Percentiles rank a stretch among this genome's conserved stretches.
Evolutionary conservation across 2,888 invertebrate genomes (phyloP).

Genomic region (Branchellion lobata): DNA sequence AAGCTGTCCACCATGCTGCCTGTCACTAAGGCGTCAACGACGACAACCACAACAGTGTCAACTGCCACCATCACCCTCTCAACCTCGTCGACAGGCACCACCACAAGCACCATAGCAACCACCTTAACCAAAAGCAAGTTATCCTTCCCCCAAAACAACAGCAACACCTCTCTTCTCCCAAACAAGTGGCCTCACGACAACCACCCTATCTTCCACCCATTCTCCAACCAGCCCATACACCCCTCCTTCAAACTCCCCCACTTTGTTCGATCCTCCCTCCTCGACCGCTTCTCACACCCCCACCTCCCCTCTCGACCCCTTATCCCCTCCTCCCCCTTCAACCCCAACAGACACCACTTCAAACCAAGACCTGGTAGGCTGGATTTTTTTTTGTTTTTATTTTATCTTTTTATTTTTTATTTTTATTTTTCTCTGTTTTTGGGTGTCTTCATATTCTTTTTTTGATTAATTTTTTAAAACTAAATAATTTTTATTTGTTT

Average conservation of each 20-base stretch:
- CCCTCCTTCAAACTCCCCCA: background rate
- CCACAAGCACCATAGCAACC: background rate
- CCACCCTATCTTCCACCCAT: background rate
- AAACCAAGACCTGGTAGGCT: slow-evolving; percentile 1
- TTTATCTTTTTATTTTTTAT: no score
- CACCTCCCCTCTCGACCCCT: slow-evolving; percentile 9
- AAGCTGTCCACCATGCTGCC: background rate
- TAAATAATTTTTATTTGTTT: background rate
- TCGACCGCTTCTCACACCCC: background rate
- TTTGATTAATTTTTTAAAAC: background rate
- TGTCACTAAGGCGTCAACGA: background rate
- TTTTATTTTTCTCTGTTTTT: background rate
- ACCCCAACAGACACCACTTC: slow-evolving; percentile 1
- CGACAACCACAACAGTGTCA: background rate
- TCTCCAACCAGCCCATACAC: background rate
- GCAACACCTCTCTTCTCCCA: background rate
- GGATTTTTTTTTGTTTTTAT: no score
- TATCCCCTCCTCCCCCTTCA: background rate
- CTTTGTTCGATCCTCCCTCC: background rate
- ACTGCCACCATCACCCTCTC: background rate
- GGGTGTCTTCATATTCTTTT: background rate
- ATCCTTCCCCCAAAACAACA: background rate
- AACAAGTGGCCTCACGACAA: background rate
- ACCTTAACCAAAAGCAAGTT: background rate
- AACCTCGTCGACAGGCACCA: background rate